phyloP scores from a whole-genome alignment of 2,797 vertebrate genomes.

The Chaetodon trifasciatus region DNA sequence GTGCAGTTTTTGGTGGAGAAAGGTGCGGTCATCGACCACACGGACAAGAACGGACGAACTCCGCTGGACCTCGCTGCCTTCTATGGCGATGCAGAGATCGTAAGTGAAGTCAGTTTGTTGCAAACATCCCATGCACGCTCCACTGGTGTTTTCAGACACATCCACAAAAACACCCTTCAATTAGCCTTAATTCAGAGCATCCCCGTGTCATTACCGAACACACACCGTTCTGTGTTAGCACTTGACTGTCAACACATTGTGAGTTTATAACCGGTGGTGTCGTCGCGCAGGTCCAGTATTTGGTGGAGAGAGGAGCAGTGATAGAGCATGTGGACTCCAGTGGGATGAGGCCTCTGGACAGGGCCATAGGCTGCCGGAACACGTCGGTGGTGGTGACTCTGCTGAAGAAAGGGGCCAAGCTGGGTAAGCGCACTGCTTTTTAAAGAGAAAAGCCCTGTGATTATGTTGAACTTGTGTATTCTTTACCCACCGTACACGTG shows the following conservation, averaged over 20 bases:
- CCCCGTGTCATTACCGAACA: constrained; percentile 47
- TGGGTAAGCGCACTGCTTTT: constrained; percentile 85
- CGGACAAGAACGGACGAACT: constrained; percentile 96
- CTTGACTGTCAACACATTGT: constrained; percentile 6
- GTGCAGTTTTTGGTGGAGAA: constrained; percentile 96
- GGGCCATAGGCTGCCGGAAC: constrained; percentile 97
- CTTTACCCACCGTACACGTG: background rate
- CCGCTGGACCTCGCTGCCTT: constrained; percentile 97
- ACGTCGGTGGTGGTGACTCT: constrained; percentile 94
- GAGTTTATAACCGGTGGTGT: constrained; percentile 24
- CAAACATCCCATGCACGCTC: background rate
- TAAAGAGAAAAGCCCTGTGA: background rate
- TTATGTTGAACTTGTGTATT: background rate
- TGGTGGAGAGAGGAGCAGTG: constrained; percentile 96
- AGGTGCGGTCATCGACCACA: constrained; percentile 95
- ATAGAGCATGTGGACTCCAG: constrained; percentile 98
- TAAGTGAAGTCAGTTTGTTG: constrained; percentile 80
- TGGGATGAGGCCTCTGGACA: constrained; percentile 97
- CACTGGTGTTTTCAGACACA: background rate
- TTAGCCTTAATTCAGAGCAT: constrained; percentile 29
- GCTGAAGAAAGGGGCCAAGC: constrained; percentile 96
- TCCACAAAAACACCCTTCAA: background rate
- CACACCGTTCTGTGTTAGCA: constrained; percentile 47
- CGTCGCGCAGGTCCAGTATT: constrained; percentile 91
- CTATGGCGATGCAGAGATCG: constrained; percentile 96